Percentiles rank a stretch among this genome's conserved stretches.
These are phyloP conservation scores for Centropus bengalensis DNA, from an alignment of 2,113 vertebrate species.

Conservation along the genomic window DNA sequence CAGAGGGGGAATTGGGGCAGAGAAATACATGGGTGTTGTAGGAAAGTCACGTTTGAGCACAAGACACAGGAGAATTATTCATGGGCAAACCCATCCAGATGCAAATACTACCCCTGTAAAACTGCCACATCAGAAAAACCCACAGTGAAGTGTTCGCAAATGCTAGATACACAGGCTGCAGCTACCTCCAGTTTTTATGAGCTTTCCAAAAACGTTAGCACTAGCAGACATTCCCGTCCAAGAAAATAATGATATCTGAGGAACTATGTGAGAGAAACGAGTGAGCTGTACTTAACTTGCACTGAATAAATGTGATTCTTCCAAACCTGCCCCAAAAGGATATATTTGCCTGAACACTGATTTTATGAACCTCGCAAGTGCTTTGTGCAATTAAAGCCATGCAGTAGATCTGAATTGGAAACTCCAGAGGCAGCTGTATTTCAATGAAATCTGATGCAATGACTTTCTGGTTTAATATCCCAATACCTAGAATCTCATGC, in stretches of 20 bases:
- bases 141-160: slow-evolving; percentile 4
- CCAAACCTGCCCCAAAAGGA: slow-evolving; percentile 1
- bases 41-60: neutral
- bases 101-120: slow-evolving; percentile 44
- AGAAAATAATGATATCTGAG: slow-evolving; percentile 7
- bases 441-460: neutral
- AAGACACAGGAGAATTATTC: slow-evolving; percentile 28
- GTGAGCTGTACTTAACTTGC: neutral
- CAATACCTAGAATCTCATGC: neutral
- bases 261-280: neutral
- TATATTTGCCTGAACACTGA: neutral
- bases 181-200: slow-evolving; percentile 27
- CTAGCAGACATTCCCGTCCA: slow-evolving; percentile 26
- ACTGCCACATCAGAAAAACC: slow-evolving; percentile 17
- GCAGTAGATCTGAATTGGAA: neutral
- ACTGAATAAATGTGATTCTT: neutral
- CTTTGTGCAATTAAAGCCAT: neutral
- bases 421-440: neutral
- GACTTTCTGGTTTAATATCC: neutral
- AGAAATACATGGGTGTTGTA: slow-evolving; percentile 15
- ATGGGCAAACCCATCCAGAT: slow-evolving; percentile 3
- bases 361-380: neutral
- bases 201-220: slow-evolving; percentile 28
- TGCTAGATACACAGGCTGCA: neutral
- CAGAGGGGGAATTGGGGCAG: neutral